These are phyloP conservation scores for Meleagris gallopavo DNA, from an alignment of 2,113 vertebrate species.

Conservation along the genomic window DNA sequence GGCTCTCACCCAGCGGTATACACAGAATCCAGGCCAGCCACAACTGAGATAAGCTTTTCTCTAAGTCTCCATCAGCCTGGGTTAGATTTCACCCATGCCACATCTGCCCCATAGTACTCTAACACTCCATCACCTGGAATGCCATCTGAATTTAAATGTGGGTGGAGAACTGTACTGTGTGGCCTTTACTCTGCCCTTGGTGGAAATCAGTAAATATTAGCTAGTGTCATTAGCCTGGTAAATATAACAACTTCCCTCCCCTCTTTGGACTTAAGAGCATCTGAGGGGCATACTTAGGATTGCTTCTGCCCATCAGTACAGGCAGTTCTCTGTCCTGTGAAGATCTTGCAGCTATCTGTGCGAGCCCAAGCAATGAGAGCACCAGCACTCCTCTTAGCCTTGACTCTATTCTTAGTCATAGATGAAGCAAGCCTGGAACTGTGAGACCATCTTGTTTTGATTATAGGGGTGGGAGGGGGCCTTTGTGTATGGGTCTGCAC, in stretches of 20 bases:
- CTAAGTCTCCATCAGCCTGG: not conserved
- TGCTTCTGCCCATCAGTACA: not conserved
- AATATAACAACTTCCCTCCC: not conserved
- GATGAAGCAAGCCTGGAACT: slow-evolving; percentile 29
- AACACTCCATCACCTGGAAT: not conserved
- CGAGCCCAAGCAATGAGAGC: slow-evolving; percentile 42
- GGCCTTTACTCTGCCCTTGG: slow-evolving; percentile 31
- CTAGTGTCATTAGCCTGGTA: slow-evolving; percentile 35
- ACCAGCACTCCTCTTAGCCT: slow-evolving; percentile 27
- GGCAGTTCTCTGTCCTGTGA: not conserved
- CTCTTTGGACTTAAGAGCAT: slow-evolving; percentile 26
- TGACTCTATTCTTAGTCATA: slow-evolving; percentile 3
- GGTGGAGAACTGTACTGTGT: not conserved
- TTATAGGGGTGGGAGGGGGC: not conserved
- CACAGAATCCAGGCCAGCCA: not conserved
- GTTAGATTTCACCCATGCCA: not conserved
- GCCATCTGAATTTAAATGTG: not conserved
- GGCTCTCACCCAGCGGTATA: not conserved
- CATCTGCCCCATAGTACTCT: not conserved
- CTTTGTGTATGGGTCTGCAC: not conserved
- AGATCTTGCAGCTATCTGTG: not conserved
- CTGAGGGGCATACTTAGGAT: not conserved
- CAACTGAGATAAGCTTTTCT: not conserved
- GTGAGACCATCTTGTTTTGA: slow-evolving; percentile 50
- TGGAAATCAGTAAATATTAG: slow-evolving; percentile 58